Evolutionary conservation across 2,113 vertebrate species (phyloP), one percentile per base, ranked within the genome.

Genomic region (Callionymus lyra): DNA sequence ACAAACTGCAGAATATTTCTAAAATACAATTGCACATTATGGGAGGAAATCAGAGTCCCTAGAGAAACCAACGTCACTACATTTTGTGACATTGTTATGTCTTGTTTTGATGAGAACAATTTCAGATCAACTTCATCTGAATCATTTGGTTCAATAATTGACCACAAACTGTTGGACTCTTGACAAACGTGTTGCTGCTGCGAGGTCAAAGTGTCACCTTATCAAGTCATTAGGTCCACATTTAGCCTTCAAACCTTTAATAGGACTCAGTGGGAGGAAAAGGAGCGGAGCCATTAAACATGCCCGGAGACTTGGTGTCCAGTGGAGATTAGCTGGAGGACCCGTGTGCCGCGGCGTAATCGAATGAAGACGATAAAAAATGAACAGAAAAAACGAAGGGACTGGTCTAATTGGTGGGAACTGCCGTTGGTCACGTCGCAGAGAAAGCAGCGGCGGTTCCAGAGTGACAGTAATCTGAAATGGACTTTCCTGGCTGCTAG

Each of bases 401-500:
- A 60, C 46, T 8, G 12, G 31, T 43, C 59, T 77, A 81, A 82
- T 76, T 81, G 73, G 56, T 72, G 80, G 72, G 65, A 81, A 82
- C 65, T 79, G 77, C 73, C 63, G 74, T 18, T 71, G 53, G 80
- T 83, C 82, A 86, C 77, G 80, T 83, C 66, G 61, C 63, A 4
- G 49, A 66, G 54, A 72, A 80, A 50, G 60, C 63, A 63, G 53
- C 53, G 38, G 47, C 56, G 72, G 82, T 71, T 80, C 50, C 59
- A 74, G 63, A 61, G 61, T 76, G 77, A 69, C 69, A 56, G 58
- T 63, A 83, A 82, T 84, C 82, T 77, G 70, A 78, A 84, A 85
- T 79, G 47, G 70, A 80, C 72, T 80, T 79, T 77, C 81, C 72
- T 44, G 56, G 53, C 68, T 48, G 36, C 55, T 47, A 85, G 81